Conservation (phyloP, 2,113 vertebrate species). For the Capreolus pygargus region DNA sequence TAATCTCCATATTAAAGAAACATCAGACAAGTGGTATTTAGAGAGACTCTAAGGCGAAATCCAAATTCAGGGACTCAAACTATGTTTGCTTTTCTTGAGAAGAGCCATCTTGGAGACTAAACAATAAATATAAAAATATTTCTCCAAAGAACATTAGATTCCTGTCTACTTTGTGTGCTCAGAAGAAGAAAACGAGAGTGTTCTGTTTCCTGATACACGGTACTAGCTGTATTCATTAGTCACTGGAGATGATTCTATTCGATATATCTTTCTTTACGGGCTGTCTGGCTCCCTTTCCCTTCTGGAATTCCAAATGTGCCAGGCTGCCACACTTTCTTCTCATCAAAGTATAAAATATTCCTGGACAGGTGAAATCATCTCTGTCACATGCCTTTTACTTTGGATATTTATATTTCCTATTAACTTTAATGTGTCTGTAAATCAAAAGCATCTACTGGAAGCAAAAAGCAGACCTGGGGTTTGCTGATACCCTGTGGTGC, state of each 20-base stretch:
- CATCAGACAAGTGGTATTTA: constrained; percentile 68
- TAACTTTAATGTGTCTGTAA: constrained; percentile 78
- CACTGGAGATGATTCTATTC: neutral
- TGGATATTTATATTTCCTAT: constrained; percentile 78
- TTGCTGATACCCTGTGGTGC: constrained; percentile 72
- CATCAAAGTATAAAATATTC: constrained; percentile 67
- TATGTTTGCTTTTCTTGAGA: constrained; percentile 47
- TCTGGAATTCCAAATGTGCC: constrained; percentile 40
- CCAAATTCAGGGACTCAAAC: constrained; percentile 57
- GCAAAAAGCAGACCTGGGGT: constrained; percentile 72
- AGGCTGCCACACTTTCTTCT: constrained; percentile 55
- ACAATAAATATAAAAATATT: constrained; percentile 53
- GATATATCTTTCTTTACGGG: neutral
- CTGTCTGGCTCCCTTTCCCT: constrained; percentile 30
- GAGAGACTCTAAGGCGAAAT: constrained; percentile 55
- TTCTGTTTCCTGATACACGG: neutral
- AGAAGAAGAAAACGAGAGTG: constrained; percentile 2
- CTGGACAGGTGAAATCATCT: constrained; percentile 62
- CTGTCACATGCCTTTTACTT: constrained; percentile 63
- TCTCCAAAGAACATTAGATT: constrained; percentile 32
- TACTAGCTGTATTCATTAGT: constrained; percentile 1
- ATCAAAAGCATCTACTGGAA: constrained; percentile 77
- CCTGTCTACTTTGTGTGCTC: neutral
- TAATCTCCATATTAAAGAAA: constrained; percentile 75
- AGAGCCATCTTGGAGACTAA: constrained; percentile 46